phyloP scores from a whole-genome alignment of 2,113 vertebrate species.

The Rhagologus leucostigma region DNA sequence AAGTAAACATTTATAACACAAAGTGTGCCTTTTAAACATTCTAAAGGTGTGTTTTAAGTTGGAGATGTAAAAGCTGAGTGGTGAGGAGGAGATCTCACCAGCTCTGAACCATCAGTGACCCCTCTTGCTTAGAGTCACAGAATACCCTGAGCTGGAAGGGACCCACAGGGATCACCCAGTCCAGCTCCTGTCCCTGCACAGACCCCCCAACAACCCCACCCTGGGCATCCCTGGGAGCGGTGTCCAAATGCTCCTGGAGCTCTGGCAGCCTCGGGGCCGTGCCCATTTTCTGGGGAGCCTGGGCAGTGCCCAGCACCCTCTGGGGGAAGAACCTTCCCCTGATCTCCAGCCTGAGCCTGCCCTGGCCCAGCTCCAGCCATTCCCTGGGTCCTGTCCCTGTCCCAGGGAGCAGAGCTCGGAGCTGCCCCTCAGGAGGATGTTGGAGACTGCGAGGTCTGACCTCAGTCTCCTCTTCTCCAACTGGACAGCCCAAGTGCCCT shows the following conservation, averaged over 20 bases:
- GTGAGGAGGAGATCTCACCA: background rate
- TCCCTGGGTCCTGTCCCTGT: background rate
- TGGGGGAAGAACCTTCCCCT: background rate
- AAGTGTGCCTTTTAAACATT: background rate
- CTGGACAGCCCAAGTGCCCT: background rate
- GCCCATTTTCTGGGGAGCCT: background rate
- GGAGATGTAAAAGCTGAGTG: background rate
- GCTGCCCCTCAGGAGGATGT: background rate
- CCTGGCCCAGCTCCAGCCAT: background rate
- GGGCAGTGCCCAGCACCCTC: background rate
- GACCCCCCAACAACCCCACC: background rate
- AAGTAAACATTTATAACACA: background rate
- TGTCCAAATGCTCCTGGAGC: fast-evolving
- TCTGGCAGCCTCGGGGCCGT: fast-evolving
- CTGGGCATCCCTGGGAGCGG: fast-evolving
- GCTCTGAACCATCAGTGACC: background rate
- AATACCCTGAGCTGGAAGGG: fast-evolving
- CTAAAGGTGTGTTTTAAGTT: background rate
- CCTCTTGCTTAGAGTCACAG: background rate
- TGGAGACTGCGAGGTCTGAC: background rate
- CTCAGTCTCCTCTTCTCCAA: background rate
- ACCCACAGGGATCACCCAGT: background rate
- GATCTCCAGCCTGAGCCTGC: fast-evolving
- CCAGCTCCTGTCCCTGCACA: fast-evolving
- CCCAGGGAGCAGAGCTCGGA: background rate